Evolutionary conservation across 2,888 invertebrate species (phyloP).

Genomic region (Conops quadrifasciatus): DNA sequence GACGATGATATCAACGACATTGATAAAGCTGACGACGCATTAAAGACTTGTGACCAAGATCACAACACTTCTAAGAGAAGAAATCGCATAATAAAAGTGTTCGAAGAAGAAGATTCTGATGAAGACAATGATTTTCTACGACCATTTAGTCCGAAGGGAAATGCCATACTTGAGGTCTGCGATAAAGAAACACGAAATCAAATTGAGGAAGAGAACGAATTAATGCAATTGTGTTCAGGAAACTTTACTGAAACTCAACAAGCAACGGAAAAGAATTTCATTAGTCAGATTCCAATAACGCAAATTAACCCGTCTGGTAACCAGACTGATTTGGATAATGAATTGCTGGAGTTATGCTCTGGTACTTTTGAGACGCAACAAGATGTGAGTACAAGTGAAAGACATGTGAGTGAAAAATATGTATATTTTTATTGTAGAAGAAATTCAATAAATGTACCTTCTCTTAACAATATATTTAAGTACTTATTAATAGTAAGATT

Average conservation of each 20-base stretch:
- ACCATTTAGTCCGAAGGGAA: slow-evolving; percentile 38
- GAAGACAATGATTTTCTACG: slow-evolving; percentile 56
- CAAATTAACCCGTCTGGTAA: slow-evolving; percentile 45
- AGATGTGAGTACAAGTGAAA: slow-evolving; percentile 1
- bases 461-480: no score
- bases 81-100: slow-evolving; percentile 62
- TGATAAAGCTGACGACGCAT: slow-evolving; percentile 46
- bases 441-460: no score
- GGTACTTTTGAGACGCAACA: slow-evolving; percentile 66
- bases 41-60: slow-evolving; percentile 26
- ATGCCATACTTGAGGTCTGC: slow-evolving; percentile 46
- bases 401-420: no score
- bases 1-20: slow-evolving; percentile 66
- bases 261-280: slow-evolving; percentile 43
- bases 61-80: slow-evolving; percentile 59
- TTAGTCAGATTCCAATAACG: slow-evolving; percentile 59
- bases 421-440: no score
- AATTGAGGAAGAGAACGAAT: slow-evolving; percentile 65
- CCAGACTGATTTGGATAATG: slow-evolving; percentile 62
- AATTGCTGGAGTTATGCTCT: slow-evolving; percentile 69
- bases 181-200: slow-evolving; percentile 49
- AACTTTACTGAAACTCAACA: slow-evolving; percentile 67
- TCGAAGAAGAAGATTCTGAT: slow-evolving; percentile 58
- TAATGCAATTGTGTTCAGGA: slow-evolving; percentile 70
- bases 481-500: not conserved